Base-by-base conservation (phyloP, 2,888 invertebrate genomes). In the Emesis russula region DNA sequence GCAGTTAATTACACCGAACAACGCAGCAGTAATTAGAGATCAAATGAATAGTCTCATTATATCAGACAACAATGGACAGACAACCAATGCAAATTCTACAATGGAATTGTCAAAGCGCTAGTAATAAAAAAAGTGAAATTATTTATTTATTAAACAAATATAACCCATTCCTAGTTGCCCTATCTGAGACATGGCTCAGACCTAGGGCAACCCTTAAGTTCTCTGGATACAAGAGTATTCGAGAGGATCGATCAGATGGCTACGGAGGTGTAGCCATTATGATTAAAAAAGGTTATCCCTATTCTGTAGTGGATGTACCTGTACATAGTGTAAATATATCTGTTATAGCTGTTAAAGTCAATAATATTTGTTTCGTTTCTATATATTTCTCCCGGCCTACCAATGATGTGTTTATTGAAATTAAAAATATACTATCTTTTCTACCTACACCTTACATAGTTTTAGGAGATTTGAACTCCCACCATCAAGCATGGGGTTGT, bases 251-350 rank as follows among this genome's bases (percentile, higher is more conserved):
- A 75, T 31, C 38, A 38, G 81, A 81, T 66, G 81, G 81, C 3
- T 81, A 81, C 44, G 81, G 81, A 33, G 80, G 80, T 36, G 53
- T 81, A 53, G 80, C 80, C 73, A 81, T 71, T 41, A 68, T 81
- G 44, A 18, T 73, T 25, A 73, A 73, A 41, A 73, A 81, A 18
- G 63, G 63, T 25, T 63, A 63, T 63, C 25, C 63, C 18, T 63
- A 63, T 7, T 63, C 63, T 25, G 6, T 63, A 63, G 25, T 63
- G 25, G 63, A 63, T 63, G 6, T 63, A 1, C 63, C 6, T 63
- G 63, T 63, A 63, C 63, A 63, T 63, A 63, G 63, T 63, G 63
- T 63, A 63, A 63, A 63, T 63, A 63, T 63, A 25, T 63, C 63
- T 25, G 25, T 25, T 25, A 25, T 25, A 63, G 63, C 63, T 25